Conservation (phyloP, 1,140 invertebrate species). For the Drosophila novamexicana region DNA sequence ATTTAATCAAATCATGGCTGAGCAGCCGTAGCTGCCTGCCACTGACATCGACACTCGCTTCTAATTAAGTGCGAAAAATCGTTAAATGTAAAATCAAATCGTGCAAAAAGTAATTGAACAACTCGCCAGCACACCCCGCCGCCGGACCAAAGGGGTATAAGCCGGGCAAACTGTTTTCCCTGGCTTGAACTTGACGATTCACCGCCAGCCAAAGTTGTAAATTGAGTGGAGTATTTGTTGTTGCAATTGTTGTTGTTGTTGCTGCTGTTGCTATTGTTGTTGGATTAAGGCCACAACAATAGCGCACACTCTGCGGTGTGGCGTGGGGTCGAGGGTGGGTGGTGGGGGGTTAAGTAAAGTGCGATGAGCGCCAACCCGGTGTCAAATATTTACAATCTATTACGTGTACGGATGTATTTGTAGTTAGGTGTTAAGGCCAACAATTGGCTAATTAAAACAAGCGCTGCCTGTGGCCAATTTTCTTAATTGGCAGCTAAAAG, state of each 20-base stretch:
- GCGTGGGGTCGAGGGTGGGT: slow-evolving; percentile 2
- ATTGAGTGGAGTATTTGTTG: slow-evolving; percentile 54
- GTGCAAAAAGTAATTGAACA: slow-evolving; percentile 81
- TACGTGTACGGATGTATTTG: slow-evolving; percentile 50
- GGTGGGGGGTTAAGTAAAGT: slow-evolving; percentile 24
- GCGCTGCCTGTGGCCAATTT: slow-evolving; percentile 61
- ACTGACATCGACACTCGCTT: slow-evolving; percentile 80
- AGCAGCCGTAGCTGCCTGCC: slow-evolving; percentile 54
- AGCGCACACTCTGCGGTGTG: slow-evolving; percentile 11
- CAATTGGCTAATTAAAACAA: slow-evolving; percentile 59
- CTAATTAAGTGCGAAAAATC: slow-evolving; percentile 85
- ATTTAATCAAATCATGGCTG: slow-evolving; percentile 84
- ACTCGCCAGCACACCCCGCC: slow-evolving; percentile 4
- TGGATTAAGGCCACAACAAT: slow-evolving; percentile 74
- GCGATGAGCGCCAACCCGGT: slow-evolving; percentile 30
- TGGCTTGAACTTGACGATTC: slow-evolving; percentile 38
- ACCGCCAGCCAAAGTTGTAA: slow-evolving; percentile 56
- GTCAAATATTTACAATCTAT: slow-evolving; percentile 80
- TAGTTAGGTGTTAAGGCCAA: slow-evolving; percentile 43
- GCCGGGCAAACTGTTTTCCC: slow-evolving; percentile 2
- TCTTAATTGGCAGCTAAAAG: slow-evolving; percentile 67
- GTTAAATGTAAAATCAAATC: slow-evolving; percentile 85
- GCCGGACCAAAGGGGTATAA: slow-evolving; percentile 3
- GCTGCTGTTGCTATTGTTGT: slow-evolving; percentile 55
- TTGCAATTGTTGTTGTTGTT: slow-evolving; percentile 30